Conservation (phyloP, 2,797 vertebrate genomes). For the Nyctibius grandis region DNA sequence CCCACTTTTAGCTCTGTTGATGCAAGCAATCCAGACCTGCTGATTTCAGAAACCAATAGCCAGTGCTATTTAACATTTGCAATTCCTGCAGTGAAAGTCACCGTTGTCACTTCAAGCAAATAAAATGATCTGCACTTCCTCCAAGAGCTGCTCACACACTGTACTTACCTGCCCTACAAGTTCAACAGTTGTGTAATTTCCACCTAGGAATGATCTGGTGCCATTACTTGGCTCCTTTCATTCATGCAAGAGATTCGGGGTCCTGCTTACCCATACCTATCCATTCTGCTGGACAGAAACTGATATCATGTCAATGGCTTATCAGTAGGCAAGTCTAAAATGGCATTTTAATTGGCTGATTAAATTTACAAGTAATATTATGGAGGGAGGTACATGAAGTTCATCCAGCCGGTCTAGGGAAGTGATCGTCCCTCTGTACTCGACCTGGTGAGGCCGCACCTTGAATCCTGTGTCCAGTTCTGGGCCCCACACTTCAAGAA, state of each 20-base stretch:
- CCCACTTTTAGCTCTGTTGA: neutral
- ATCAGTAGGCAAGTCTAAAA: neutral
- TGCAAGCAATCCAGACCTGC: neutral
- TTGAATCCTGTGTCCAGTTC: too few species aligned
- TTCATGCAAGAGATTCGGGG: neutral
- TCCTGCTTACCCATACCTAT: neutral
- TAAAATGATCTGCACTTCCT: neutral
- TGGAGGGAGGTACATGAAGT: neutral
- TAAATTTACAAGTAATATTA: too few species aligned
- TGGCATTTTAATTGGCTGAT: neutral
- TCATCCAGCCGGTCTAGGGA: too few species aligned
- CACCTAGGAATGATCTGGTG: neutral
- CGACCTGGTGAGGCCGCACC: too few species aligned
- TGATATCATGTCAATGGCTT: neutral
- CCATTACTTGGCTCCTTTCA: neutral
- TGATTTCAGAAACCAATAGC: neutral
- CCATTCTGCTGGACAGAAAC: neutral
- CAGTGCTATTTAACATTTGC: neutral
- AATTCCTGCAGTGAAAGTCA: neutral
- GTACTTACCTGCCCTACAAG: too few species aligned
- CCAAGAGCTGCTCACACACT: neutral
- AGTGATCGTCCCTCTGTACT: too few species aligned
- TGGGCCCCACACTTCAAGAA: too few species aligned
- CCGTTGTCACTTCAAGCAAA: neutral
- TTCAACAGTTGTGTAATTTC: neutral